Percentiles rank a stretch among this genome's conserved stretches.
These are phyloP conservation scores for Spondyliosoma cantharus DNA, from an alignment of 2,797 vertebrate species.

Conservation along the genomic window DNA sequence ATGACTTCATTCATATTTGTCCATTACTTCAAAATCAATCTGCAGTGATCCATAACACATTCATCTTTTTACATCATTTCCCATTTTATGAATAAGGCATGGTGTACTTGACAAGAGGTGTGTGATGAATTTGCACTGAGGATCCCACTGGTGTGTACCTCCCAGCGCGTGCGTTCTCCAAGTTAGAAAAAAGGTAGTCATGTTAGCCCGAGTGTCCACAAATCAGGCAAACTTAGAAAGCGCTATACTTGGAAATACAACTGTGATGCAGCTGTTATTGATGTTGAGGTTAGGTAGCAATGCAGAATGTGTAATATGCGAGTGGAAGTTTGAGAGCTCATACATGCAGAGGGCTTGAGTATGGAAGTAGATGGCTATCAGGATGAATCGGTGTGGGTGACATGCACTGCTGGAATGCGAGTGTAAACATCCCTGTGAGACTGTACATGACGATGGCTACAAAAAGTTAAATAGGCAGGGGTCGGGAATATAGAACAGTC, in stretches of 20 bases:
- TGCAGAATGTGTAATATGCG: conserved; percentile 30
- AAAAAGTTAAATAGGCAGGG: conserved; percentile 60
- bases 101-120: not conserved
- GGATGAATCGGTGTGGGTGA: conserved; percentile 43
- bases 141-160: conserved; percentile 1
- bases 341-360: conserved; percentile 23
- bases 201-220: conserved; percentile 1
- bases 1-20: not conserved
- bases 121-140: conserved; percentile 12
- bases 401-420: conserved; percentile 56
- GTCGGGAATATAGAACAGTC: conserved; percentile 66
- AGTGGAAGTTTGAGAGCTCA: conserved; percentile 2
- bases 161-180: conserved; percentile 14
- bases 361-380: conserved; percentile 30
- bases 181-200: conserved; percentile 13
- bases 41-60: not conserved
- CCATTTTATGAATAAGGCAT: not conserved
- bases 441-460: conserved; percentile 49
- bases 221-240: conserved; percentile 37
- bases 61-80: not conserved
- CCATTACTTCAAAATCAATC: not conserved
- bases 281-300: conserved; percentile 51
- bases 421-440: conserved; percentile 62
- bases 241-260: conserved; percentile 48
- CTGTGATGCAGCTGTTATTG: conserved; percentile 63